Conservation (phyloP, 2,113 vertebrate genomes). For the Lophura nycthemera region DNA sequence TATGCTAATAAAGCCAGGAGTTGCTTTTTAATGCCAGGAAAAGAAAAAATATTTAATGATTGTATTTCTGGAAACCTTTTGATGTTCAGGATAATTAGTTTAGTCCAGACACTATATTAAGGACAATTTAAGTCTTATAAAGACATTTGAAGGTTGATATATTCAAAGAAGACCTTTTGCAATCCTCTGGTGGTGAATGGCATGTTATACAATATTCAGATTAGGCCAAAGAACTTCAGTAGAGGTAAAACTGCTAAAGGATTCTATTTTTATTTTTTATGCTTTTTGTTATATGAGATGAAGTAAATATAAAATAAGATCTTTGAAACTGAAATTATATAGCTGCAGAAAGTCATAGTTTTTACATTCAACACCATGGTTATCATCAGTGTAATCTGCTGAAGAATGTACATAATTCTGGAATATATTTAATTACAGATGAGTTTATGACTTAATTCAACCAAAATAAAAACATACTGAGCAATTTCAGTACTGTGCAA, state of each 20-base stretch:
- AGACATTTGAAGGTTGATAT: slow-evolving; percentile 61
- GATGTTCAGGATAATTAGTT: slow-evolving; percentile 86
- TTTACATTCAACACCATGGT: not conserved
- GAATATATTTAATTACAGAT: not conserved
- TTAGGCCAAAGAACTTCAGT: not conserved
- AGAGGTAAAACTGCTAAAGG: not conserved
- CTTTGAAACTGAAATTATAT: not conserved
- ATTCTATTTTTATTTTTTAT: not conserved
- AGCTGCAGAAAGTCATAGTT: not conserved
- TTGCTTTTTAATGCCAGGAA: slow-evolving; percentile 53
- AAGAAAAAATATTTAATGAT: slow-evolving; percentile 70
- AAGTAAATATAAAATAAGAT: not conserved
- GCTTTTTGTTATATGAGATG: not conserved
- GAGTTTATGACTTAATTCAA: not conserved
- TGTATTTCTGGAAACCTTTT: slow-evolving; percentile 77
- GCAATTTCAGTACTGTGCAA: not conserved
- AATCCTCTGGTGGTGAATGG: not conserved
- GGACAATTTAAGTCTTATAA: slow-evolving; percentile 29
- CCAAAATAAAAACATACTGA: not conserved
- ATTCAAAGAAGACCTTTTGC: slow-evolving; percentile 41
- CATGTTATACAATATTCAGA: not conserved
- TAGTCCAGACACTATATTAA: slow-evolving; percentile 58
- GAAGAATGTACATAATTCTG: not conserved
- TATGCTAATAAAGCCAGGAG: slow-evolving; percentile 68
- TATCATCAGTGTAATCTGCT: not conserved